Percentiles rank a stretch among this genome's conserved stretches.
phyloP scores from a whole-genome alignment of 92 coral and sea anemone species.

The Epizoanthus fatuus region DNA sequence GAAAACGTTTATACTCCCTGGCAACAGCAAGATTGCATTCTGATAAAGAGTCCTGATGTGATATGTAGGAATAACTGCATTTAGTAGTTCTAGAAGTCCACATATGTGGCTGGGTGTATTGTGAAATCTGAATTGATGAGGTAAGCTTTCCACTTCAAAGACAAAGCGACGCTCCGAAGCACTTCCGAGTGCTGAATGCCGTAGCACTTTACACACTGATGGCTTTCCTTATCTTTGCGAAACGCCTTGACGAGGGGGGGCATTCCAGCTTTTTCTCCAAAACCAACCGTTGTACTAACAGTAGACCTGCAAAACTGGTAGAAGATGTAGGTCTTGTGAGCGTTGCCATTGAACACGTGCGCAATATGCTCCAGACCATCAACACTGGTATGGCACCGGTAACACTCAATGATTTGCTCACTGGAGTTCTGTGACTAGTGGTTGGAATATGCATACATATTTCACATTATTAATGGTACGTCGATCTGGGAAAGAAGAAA shows the following conservation, averaged over 20 bases:
- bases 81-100: not conserved
- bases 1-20: too few species aligned
- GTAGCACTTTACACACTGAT: not conserved
- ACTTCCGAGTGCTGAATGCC: not conserved
- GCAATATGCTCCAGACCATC: not conserved
- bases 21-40: too few species aligned
- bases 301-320: not conserved
- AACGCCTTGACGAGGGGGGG: not conserved
- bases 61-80: too few species aligned
- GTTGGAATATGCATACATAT: not conserved
- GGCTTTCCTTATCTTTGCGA: not conserved
- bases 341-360: not conserved
- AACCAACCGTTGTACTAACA: not conserved
- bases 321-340: not conserved
- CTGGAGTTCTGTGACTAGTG: not conserved
- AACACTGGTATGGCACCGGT: not conserved
- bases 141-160: not conserved
- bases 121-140: not conserved
- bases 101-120: not conserved
- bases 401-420: not conserved
- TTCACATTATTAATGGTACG: not conserved
- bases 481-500: too few species aligned
- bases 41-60: too few species aligned
- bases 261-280: not conserved
- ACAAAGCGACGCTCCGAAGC: conserved; percentile 3